Conservation (phyloP, 2,113 vertebrate genomes). For the Pseudopipra pipra region DNA sequence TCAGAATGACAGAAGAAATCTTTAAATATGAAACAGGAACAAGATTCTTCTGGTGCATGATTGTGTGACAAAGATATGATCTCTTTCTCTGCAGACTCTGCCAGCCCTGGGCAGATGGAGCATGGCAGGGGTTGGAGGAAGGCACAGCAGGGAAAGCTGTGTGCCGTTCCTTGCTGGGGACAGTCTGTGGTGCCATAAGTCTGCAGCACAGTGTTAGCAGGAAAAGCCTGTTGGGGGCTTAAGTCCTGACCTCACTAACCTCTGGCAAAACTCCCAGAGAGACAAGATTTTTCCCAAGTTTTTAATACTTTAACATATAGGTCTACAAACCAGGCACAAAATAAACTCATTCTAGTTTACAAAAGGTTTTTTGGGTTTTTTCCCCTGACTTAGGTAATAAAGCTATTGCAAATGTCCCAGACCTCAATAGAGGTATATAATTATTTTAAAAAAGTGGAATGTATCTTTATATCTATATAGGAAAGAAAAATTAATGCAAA, state of each 20-base stretch:
- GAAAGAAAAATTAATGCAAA: background rate
- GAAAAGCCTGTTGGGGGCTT: background rate
- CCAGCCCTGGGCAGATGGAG: slow-evolving; percentile 14
- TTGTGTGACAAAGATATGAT: background rate
- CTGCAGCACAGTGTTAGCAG: background rate
- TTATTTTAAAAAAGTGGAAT: background rate
- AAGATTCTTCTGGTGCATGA: background rate
- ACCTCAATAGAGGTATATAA: background rate
- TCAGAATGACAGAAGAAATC: background rate
- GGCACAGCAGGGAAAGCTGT: background rate
- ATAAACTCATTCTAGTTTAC: background rate
- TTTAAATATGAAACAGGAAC: background rate
- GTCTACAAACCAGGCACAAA: background rate
- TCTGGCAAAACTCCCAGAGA: background rate
- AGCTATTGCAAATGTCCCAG: background rate
- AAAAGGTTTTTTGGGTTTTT: background rate
- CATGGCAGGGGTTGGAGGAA: background rate
- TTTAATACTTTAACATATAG: background rate
- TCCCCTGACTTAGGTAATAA: background rate
- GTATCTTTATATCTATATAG: background rate
- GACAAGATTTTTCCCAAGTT: background rate
- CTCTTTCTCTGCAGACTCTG: background rate
- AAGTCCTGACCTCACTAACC: background rate
- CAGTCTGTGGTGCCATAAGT: background rate
- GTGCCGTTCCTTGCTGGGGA: background rate